phyloP scores from a whole-genome alignment of 2,797 vertebrate genomes.

The Lutjanus argentimaculatus region DNA sequence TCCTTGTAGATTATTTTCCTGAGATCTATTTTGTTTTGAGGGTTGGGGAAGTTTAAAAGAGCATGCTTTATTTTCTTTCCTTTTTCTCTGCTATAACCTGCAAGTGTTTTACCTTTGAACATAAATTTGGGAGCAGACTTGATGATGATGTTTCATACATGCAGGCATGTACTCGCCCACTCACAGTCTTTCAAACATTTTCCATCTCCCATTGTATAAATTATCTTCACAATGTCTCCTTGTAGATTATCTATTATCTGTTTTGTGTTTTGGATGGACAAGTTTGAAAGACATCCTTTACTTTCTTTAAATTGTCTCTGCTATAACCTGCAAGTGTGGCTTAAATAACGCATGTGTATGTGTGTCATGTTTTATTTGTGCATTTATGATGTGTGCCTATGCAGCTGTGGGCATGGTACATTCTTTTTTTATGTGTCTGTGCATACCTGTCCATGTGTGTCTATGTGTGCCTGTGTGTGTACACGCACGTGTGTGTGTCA shows the following conservation, averaged over 20 bases:
- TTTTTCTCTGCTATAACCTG: background rate
- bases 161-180: background rate
- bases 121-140: conserved; percentile 12
- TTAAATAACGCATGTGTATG: conserved; percentile 7
- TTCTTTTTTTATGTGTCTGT: background rate
- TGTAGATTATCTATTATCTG: background rate
- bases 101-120: conserved; percentile 5
- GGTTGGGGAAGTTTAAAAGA: background rate
- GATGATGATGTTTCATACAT: background rate
- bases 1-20: background rate
- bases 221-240: background rate
- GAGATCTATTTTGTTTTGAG: background rate
- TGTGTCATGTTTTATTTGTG: conserved; percentile 15
- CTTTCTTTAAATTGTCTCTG: background rate
- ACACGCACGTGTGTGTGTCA: conserved; percentile 21
- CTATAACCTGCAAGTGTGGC: background rate
- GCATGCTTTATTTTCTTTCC: background rate
- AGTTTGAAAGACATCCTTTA: background rate
- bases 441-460: background rate
- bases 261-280: background rate
- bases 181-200: background rate
- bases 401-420: background rate
- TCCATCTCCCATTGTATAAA: background rate
- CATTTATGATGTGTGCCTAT: background rate
- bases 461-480: conserved; percentile 11